Percentiles rank a stretch among this genome's conserved stretches.
Conservation (phyloP, 2,888 invertebrate species). For the Lepeophtheirus nordmannii region DNA sequence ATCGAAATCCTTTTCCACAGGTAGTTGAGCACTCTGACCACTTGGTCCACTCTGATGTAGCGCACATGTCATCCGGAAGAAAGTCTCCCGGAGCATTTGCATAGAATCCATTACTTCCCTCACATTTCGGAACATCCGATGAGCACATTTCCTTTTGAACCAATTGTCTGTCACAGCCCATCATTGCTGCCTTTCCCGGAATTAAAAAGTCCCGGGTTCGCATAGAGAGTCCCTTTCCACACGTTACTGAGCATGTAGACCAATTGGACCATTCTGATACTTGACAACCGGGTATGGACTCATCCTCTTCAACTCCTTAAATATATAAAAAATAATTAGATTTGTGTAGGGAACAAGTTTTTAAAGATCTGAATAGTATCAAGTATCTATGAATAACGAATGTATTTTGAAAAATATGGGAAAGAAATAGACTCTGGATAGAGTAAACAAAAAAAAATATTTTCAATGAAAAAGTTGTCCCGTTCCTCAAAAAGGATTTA, state of each 20-base stretch:
- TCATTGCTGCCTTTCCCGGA: slow-evolving; percentile 47
- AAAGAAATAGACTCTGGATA: too few relatives aligned
- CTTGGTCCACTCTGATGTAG: slow-evolving; percentile 35
- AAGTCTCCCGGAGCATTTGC: slow-evolving; percentile 15
- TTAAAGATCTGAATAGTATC: too few relatives aligned
- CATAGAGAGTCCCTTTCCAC: slow-evolving; percentile 72
- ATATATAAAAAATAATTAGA: not conserved
- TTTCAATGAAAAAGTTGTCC: too few relatives aligned
- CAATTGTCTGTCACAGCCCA: slow-evolving; percentile 54
- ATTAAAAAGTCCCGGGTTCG: slow-evolving; percentile 47
- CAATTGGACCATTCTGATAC: slow-evolving; percentile 58
- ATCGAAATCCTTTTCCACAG: slow-evolving; percentile 37
- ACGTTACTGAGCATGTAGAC: slow-evolving; percentile 63
- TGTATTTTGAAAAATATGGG: too few relatives aligned
- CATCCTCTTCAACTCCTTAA: slow-evolving; percentile 14
- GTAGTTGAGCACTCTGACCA: slow-evolving; percentile 38
- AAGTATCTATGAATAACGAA: too few relatives aligned
- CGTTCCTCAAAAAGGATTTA: too few relatives aligned
- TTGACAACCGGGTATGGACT: slow-evolving; percentile 48
- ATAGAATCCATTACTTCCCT: slow-evolving; percentile 22
- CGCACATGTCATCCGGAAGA: slow-evolving; percentile 35
- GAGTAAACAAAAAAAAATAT: too few relatives aligned
- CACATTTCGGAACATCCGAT: slow-evolving; percentile 44
- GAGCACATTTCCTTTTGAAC: slow-evolving; percentile 71
- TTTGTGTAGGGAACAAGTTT: too few relatives aligned